These are phyloP conservation scores for Hartigia nigra DNA, from an alignment of 2,888 invertebrate species.

Conservation along the genomic window DNA sequence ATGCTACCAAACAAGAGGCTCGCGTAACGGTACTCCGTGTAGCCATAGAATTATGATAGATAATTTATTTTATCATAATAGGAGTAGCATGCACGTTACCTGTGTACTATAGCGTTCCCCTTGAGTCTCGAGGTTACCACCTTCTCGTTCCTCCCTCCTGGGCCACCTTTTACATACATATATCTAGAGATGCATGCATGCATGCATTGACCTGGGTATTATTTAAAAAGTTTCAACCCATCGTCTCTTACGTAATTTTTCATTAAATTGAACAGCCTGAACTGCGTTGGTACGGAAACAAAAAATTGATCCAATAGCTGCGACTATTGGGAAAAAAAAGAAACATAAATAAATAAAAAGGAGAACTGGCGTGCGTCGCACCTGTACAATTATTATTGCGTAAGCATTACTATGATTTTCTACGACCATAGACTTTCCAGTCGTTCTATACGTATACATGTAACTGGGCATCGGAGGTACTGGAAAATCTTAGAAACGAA, in stretches of 20 bases:
- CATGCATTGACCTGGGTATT: background rate
- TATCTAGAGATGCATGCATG: background rate
- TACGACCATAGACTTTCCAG: background rate
- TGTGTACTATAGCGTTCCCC: background rate
- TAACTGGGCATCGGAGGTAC: background rate
- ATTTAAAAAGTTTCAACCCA: no score
- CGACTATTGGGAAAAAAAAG: background rate
- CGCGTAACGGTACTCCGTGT: conserved; percentile 9
- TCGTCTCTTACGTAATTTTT: background rate
- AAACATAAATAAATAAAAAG: conserved; percentile 9
- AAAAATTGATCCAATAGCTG: background rate
- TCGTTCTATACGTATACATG: background rate
- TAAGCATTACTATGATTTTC: background rate
- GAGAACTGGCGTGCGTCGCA: background rate
- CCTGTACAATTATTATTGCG: background rate
- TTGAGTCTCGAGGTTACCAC: background rate
- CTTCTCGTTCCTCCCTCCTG: background rate
- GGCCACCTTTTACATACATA: background rate
- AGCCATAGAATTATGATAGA: conserved; percentile 1
- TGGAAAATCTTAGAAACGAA: conserved; percentile 29
- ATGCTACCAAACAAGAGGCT: conserved; percentile 3
- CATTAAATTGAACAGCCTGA: background rate
- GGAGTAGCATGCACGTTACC: background rate
- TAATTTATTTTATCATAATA: conserved; percentile 10
- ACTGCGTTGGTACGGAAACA: background rate